These are phyloP conservation scores for Bimastos eiseni DNA, from an alignment of 2,888 invertebrate species.

Conservation along the genomic window DNA sequence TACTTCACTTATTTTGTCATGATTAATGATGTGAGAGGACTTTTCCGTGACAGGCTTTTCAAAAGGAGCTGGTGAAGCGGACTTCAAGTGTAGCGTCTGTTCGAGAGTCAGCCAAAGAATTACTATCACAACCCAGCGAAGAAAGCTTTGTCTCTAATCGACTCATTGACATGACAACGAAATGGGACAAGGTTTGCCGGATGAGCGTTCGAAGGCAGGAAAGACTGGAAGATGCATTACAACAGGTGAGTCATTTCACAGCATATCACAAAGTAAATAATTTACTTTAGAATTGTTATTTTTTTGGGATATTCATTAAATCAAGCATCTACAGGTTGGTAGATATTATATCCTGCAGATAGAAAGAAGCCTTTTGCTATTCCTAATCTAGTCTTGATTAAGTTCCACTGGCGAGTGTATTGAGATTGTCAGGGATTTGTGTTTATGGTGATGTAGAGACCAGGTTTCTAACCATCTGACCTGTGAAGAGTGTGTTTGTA, in stretches of 20 bases:
- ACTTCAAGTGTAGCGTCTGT: slow-evolving; percentile 84
- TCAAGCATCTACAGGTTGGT: no score
- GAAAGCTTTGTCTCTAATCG: slow-evolving; percentile 77
- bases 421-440: no score
- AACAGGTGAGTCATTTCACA: slow-evolving; percentile 68
- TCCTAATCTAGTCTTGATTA: no score
- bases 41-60: slow-evolving; percentile 71
- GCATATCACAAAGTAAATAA: no score
- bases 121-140: slow-evolving; percentile 73
- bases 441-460: no score
- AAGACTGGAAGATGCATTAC: slow-evolving; percentile 80
- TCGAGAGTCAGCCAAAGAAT: slow-evolving; percentile 83
- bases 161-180: slow-evolving; percentile 77
- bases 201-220: slow-evolving; percentile 78
- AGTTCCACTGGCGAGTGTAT: no score
- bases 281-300: no score
- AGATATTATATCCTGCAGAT: no score
- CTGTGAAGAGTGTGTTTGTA: no score
- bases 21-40: background rate
- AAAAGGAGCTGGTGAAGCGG: slow-evolving; percentile 74
- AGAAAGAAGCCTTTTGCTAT: no score
- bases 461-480: no score
- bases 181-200: slow-evolving; percentile 80
- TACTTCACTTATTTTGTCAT: background rate
- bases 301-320: no score